Evolutionary conservation across 1,140 invertebrate species (phyloP).

Genomic region (Pseudomyrmex concolor): DNA sequence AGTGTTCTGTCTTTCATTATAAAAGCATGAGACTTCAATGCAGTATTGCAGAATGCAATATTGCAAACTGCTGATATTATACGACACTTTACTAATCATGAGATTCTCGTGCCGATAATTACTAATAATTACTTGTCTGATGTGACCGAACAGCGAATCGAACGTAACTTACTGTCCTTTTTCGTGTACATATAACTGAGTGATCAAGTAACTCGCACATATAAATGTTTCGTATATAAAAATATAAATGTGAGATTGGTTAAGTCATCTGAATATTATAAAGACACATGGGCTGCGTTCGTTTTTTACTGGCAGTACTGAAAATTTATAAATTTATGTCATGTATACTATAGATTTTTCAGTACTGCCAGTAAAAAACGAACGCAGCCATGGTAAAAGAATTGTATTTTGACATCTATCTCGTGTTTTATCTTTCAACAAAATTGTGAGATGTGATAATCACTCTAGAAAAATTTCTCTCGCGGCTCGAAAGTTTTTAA

Average conservation of each 20-base stretch:
- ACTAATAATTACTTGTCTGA: slow-evolving; percentile 49
- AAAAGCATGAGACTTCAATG: slow-evolving; percentile 45
- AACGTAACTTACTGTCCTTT: slow-evolving; percentile 51
- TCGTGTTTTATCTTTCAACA: neutral
- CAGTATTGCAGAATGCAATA: slow-evolving; percentile 28
- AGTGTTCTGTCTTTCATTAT: slow-evolving; percentile 43
- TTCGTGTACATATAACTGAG: slow-evolving; percentile 40
- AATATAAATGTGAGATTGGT: slow-evolving; percentile 46
- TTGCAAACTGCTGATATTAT: slow-evolving; percentile 61
- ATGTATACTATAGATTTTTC: too few relatives aligned
- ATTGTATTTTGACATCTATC: neutral
- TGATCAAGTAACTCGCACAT: slow-evolving; percentile 11
- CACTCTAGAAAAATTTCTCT: too few relatives aligned
- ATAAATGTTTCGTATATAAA: slow-evolving; percentile 49
- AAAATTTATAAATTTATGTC: too few relatives aligned
- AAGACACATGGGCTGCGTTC: too few relatives aligned
- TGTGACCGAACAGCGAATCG: neutral
- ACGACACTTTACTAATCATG: slow-evolving; percentile 44
- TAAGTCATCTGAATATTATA: neutral
- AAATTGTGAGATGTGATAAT: slow-evolving; percentile 11
- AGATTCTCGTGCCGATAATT: slow-evolving; percentile 48
- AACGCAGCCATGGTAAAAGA: slow-evolving; percentile 5
- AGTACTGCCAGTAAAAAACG: too few relatives aligned
- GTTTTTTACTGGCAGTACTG: too few relatives aligned
- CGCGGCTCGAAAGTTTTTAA: too few relatives aligned